Conservation (phyloP, 2,888 invertebrate genomes). For the Amphipoea oculea region DNA sequence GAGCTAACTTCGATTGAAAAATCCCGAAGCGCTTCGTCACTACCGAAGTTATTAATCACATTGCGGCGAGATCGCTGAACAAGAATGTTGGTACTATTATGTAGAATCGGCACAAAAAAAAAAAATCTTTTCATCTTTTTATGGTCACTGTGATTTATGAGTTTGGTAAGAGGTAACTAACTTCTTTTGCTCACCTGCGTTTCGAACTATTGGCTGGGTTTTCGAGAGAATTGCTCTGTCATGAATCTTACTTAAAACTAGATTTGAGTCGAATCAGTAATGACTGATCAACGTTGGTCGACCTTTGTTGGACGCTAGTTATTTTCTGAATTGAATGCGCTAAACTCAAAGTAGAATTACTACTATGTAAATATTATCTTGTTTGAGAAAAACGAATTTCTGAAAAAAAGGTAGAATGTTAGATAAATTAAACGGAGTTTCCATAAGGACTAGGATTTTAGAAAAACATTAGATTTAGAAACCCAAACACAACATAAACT, state of each 20-base stretch:
- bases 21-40: slow-evolving; percentile 73
- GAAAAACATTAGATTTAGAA: neutral
- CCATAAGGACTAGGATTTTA: neutral
- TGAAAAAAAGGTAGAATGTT: neutral
- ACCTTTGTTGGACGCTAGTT: neutral
- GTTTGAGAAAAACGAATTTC: neutral
- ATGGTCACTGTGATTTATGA: slow-evolving; percentile 51
- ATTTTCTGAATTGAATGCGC: neutral
- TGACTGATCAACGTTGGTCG: neutral
- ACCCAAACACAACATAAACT: neutral
- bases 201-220: neutral
- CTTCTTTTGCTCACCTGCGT: slow-evolving; percentile 6
- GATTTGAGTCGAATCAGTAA: neutral
- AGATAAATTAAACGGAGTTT: neutral
- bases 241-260: slow-evolving; percentile 20
- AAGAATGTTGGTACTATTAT: slow-evolving; percentile 63
- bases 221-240: neutral
- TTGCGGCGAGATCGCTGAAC: slow-evolving; percentile 66
- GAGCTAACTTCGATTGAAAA: slow-evolving; percentile 77
- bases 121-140: slow-evolving; percentile 20
- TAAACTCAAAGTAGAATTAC: neutral
- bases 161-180: slow-evolving; percentile 31
- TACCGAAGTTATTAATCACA: slow-evolving; percentile 75
- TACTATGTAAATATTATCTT: neutral
- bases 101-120: slow-evolving; percentile 39